These are phyloP conservation scores for Chrosomus eos DNA, from an alignment of 2,797 vertebrate species.

Conservation along the genomic window DNA sequence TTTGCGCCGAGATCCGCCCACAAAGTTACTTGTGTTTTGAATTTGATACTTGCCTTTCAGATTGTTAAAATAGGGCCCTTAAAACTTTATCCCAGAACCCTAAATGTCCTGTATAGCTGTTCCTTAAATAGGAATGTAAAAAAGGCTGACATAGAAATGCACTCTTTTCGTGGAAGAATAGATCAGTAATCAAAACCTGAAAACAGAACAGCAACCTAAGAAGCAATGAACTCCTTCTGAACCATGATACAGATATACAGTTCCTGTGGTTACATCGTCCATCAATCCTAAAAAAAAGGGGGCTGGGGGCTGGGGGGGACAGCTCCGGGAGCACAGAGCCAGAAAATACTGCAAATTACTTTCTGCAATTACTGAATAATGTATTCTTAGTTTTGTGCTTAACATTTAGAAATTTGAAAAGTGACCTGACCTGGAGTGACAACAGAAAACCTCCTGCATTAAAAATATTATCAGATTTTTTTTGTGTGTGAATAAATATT, in stretches of 20 bases:
- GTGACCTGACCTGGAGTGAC: neutral
- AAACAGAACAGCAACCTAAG: slow-evolving; percentile 2
- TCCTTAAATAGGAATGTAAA: slow-evolving; percentile 19
- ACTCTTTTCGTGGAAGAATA: slow-evolving; percentile 7
- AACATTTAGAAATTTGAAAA: neutral
- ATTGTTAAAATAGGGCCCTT: too few species aligned
- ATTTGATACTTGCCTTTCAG: too few species aligned
- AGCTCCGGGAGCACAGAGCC: neutral
- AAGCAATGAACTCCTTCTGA: neutral
- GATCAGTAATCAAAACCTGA: slow-evolving; percentile 5
- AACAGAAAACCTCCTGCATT: neutral
- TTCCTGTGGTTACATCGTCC: slow-evolving; percentile 1
- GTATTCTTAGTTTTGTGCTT: neutral
- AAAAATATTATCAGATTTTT: neutral
- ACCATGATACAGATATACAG: neutral
- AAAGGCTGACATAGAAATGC: neutral
- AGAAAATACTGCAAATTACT: neutral
- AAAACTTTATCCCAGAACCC: neutral
- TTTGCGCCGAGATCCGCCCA: too few species aligned
- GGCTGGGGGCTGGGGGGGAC: neutral
- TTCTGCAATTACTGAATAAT: neutral
- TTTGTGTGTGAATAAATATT: neutral
- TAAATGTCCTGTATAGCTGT: neutral
- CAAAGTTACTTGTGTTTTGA: too few species aligned
- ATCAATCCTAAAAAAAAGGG: neutral